Evolutionary conservation across 2,888 invertebrate genomes (phyloP), one percentile per base, ranked within the genome.

Genomic region (Drosophila neutralis): DNA sequence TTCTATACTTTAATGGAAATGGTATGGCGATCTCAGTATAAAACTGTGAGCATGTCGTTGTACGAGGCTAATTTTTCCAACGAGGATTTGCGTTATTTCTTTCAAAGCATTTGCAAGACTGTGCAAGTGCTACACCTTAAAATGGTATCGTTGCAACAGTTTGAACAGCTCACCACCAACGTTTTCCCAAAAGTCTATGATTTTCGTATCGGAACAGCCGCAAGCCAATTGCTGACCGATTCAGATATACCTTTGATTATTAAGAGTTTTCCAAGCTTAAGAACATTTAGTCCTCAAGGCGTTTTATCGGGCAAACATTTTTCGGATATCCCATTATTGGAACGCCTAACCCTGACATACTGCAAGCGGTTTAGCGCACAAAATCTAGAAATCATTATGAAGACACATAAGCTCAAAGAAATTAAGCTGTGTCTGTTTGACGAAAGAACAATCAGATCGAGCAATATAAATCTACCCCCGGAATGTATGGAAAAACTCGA

Each of bases 231-330:
- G 7, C 8, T 87, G 11, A 29, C n/a, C 0, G 87, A 86, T 52
- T 31, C 45, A 8, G 69, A 70, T n/a, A 61, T 87, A 8, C 59
- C 66, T 11, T 65, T 58, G 33, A 66, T 87, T 2, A 48, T 69
- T 0, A 27, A n/a, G 6, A 18, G 61, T 6, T 89, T 87, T 62
- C 86, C 89, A 18, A 83, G 76, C 62, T 10, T 87, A 7, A 74
- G 18, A 36, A 74, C 73, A 2, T 85, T 87, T 0, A 89, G 89
- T 61, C 86, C 86, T 1, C 69, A 81, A 8, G 86, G 86, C 7
- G 48, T 35, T 6, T 85, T 87, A 21, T 68, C 78, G 0, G 86
- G 86, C 7, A 38, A 31, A 21, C 29, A 68, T 42, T 76, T 87
- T 42, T 13, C 35, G 1, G 65, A 65, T 10, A 72, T 85, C 15